Evolutionary conservation across 2,113 vertebrate genomes (phyloP), one percentile per base, ranked within the genome.

Genomic region (Neomonachus schauinslandi): DNA sequence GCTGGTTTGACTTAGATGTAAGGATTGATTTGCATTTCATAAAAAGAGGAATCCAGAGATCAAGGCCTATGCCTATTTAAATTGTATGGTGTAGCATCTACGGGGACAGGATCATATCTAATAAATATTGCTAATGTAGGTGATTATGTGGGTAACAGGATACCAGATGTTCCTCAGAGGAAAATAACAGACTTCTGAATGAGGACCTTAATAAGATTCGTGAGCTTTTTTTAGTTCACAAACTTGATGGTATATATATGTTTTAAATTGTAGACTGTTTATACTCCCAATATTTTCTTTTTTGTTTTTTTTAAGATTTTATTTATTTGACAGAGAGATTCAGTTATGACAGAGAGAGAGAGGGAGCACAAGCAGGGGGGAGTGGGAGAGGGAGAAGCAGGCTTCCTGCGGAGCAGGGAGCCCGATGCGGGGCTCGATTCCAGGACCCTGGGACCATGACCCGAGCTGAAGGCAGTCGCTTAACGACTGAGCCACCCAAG

Each of bases 171-270:
- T 72, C 18, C 57, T 93, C 39, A 71, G 67, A 92, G 7, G 71
- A 94, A 97, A 85, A 74, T 83, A 53, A 81, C 65, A 86, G 51
- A 92, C 13, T 77, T 94, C 49, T 95, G 49, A 95, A 61, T 90
- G n/a, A 95, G 59, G 19, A 28, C 36, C 22, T 93, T 74, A 88
- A 67, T 89, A 86, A 94, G 83, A 46, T 97, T 21, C 24, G 63
- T 63, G 31, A 94, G 21, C 33, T 69, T 95, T 76, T 95, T 77
- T 94, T 88, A 96, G 76, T 88, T 95, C 13, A 87, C 71, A 93
- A n/a, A 81, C 26, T 90, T 88, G 28, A 79, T 65, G 26, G 24
- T 72, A n/a, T 36, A 19, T 69, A 22, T 61, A 16, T 92, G 53
- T 76, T 36, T 88, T 57, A 83, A 57, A 65, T 86, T 53, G 42